Evolutionary conservation across 2,888 invertebrate genomes (phyloP).

Genomic region (Caenorhabditis sp.): DNA sequence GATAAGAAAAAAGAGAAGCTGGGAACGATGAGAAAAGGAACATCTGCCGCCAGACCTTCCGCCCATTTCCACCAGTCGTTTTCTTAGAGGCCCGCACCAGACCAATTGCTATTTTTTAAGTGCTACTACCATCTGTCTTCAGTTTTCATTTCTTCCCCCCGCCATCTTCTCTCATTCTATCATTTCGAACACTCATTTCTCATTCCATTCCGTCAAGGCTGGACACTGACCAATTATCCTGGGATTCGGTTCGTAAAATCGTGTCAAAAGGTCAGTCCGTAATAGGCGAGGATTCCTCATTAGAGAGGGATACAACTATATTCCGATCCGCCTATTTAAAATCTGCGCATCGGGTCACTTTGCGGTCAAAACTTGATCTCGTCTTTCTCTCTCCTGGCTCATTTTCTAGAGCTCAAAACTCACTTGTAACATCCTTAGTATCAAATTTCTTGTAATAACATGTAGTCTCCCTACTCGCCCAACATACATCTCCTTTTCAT

Average conservation of each 20-base stretch:
- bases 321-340: neutral
- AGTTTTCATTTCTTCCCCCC: slow-evolving; percentile 11
- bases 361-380: slow-evolving; percentile 15
- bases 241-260: slow-evolving; percentile 22
- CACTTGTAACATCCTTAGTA: slow-evolving; percentile 46
- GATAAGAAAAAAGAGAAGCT: slow-evolving; percentile 13
- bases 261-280: slow-evolving; percentile 33
- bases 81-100: slow-evolving; percentile 24
- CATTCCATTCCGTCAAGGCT: slow-evolving; percentile 29
- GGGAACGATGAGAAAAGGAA: slow-evolving; percentile 22
- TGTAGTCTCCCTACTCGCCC: slow-evolving; percentile 3
- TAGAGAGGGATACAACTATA: neutral
- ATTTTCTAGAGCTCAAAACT: slow-evolving; percentile 16
- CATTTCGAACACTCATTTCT: slow-evolving; percentile 28
- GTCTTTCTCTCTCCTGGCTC: neutral
- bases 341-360: neutral
- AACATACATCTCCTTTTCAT: neutral
- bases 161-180: neutral
- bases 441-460: slow-evolving; percentile 49
- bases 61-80: slow-evolving; percentile 25
- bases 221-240: slow-evolving; percentile 17
- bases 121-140: slow-evolving; percentile 35
- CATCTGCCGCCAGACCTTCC: slow-evolving; percentile 50
- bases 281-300: slow-evolving; percentile 11
- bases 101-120: slow-evolving; percentile 39